Conservation (phyloP, 2,888 invertebrate species). For the Phaonia tiefii region DNA sequence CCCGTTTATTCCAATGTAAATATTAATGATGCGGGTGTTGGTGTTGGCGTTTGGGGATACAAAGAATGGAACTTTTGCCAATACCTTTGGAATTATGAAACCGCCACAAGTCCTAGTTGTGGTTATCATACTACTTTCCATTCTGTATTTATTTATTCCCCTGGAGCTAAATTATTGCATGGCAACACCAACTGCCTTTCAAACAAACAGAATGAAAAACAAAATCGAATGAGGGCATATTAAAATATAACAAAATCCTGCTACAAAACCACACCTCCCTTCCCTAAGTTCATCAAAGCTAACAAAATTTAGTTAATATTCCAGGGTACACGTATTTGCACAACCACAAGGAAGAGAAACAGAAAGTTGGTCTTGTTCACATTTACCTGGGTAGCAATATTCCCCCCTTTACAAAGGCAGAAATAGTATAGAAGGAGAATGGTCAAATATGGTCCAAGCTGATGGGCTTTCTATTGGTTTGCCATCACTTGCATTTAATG, state of each 20-base stretch:
- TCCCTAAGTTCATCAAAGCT: constrained; percentile 7
- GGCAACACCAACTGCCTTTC: not conserved
- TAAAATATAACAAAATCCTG: too few species aligned
- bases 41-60: constrained; percentile 9
- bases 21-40: constrained; percentile 2
- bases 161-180: constrained; percentile 29
- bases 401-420: not conserved
- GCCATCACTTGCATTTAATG: not conserved
- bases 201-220: not conserved
- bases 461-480: not conserved
- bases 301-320: constrained; percentile 46
- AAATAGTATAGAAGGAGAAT: not conserved
- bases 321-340: constrained; percentile 29
- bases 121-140: constrained; percentile 7
- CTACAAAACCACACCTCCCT: too few species aligned
- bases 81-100: constrained; percentile 39
- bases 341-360: not conserved
- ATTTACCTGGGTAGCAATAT: not conserved
- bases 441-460: not conserved
- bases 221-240: not conserved
- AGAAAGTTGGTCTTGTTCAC: constrained; percentile 14
- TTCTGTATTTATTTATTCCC: constrained; percentile 32
- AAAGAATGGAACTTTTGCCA: not conserved
- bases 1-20: constrained; percentile 43
- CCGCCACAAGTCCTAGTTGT: constrained; percentile 2